These are phyloP conservation scores for Vannuccia rotundouncinata DNA, from an alignment of 2,888 invertebrate genomes.

Conservation along the genomic window DNA sequence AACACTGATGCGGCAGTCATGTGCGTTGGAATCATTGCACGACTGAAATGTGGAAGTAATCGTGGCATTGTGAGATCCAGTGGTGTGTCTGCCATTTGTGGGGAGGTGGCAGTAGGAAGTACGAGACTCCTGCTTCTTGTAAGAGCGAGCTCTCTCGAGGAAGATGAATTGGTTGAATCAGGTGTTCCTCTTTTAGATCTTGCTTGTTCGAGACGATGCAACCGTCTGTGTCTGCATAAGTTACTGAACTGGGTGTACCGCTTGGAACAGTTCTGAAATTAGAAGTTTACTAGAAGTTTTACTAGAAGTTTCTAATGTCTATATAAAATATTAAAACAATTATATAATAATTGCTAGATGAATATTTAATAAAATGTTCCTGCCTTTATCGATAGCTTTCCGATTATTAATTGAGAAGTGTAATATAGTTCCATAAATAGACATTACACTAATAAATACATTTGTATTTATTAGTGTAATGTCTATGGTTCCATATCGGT, in stretches of 20 bases:
- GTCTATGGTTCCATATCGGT: no score
- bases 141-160: neutral
- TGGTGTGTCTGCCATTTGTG: neutral
- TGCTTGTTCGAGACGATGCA: conserved; percentile 80
- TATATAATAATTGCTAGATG: no score
- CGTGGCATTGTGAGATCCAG: neutral
- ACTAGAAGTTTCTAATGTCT: no score
- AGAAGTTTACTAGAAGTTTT: no score
- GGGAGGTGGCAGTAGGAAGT: neutral
- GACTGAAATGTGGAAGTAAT: neutral
- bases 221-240: conserved; percentile 95
- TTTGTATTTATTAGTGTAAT: no score
- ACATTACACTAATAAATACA: no score
- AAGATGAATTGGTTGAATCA: neutral
- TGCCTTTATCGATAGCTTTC: no score
- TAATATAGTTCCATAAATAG: no score
- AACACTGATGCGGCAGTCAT: no score
- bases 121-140: neutral
- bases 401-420: no score
- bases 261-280: conserved; percentile 69
- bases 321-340: no score
- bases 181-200: conserved; percentile 62
- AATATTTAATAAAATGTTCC: no score
- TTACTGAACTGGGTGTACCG: conserved; percentile 97
- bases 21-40: neutral